These are phyloP conservation scores for Emydura subglobosa DNA, from an alignment of 2,113 vertebrate species.

Conservation along the genomic window DNA sequence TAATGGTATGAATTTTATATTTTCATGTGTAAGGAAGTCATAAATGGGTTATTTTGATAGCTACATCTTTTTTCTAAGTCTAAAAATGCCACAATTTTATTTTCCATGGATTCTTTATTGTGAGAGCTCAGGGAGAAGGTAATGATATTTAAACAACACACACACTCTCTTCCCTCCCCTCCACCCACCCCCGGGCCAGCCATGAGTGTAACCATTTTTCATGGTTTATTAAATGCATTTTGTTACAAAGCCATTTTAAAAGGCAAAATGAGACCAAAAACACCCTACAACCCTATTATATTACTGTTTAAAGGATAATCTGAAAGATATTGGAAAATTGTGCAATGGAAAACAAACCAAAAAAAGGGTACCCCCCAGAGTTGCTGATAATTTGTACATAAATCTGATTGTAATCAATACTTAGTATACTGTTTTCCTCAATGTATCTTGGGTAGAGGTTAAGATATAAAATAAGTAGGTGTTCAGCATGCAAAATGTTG, in stretches of 20 bases:
- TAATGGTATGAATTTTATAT: background rate
- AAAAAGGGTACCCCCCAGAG: background rate
- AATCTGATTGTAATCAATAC: conserved; percentile 24
- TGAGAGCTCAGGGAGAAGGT: background rate
- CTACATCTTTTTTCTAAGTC: background rate
- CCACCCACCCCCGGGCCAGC: background rate
- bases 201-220: background rate
- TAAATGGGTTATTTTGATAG: background rate
- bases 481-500: background rate
- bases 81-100: background rate
- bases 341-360: background rate
- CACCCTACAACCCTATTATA: background rate
- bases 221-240: background rate
- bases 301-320: background rate
- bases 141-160: background rate
- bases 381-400: background rate
- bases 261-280: conserved; percentile 21
- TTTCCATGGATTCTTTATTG: background rate
- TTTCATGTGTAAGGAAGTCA: background rate
- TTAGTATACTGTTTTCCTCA: background rate
- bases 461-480: background rate
- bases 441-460: accelerated
- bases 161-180: accelerated
- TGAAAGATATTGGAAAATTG: background rate
- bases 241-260: background rate